Evolutionary conservation across 2,888 invertebrate genomes (phyloP).

Genomic region (Meghimatium bilineatum): DNA sequence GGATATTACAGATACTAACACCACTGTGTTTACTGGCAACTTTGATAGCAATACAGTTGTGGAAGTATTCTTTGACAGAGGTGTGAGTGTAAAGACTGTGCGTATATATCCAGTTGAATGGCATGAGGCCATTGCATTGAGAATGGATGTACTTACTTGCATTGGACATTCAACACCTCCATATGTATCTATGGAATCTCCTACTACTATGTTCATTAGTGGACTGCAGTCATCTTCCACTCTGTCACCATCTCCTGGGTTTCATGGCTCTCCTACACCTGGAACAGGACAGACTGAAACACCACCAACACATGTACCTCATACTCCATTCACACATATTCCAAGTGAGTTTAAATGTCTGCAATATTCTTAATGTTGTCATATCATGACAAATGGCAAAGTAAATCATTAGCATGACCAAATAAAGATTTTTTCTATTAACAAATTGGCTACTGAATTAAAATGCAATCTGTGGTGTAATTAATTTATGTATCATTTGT

Average conservation of each 20-base stretch:
- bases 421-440: too few species aligned
- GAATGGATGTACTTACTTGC: constrained; percentile 67
- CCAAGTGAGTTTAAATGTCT: constrained; percentile 39
- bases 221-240: neutral
- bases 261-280: neutral
- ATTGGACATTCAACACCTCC: constrained; percentile 38
- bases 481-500: too few species aligned
- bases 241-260: constrained; percentile 14
- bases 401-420: too few species aligned
- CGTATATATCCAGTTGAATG: constrained; percentile 64
- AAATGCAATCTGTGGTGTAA: too few species aligned
- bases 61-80: constrained; percentile 58
- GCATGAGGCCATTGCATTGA: constrained; percentile 60
- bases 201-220: constrained; percentile 9
- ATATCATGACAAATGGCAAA: too few species aligned
- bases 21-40: constrained; percentile 54
- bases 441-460: too few species aligned
- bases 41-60: constrained; percentile 51
- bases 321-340: constrained; percentile 29
- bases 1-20: constrained; percentile 24
- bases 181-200: neutral
- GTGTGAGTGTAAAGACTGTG: constrained; percentile 61
- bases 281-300: neutral
- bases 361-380: neutral
- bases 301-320: constrained; percentile 14